phyloP scores from a whole-genome alignment of 2,888 invertebrate species.

The Drosophila niveifrons region DNA sequence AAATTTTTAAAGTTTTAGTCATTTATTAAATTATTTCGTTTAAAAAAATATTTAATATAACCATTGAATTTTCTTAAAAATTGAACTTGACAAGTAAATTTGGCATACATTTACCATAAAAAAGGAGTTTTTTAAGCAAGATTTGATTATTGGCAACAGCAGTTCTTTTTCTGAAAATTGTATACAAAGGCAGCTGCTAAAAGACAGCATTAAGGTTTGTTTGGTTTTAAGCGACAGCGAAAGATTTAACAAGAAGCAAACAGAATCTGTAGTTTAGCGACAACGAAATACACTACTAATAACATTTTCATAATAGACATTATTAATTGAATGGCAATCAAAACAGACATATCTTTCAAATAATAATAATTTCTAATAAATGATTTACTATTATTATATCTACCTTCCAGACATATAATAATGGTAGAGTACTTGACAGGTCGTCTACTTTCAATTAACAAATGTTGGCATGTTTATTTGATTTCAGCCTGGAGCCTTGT shows the following conservation, averaged over 20 bases:
- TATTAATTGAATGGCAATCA: not conserved
- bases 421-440: not conserved
- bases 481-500: constrained; percentile 28
- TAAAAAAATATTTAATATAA: too few species aligned
- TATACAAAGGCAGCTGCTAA: constrained; percentile 49
- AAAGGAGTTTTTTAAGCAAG: not conserved
- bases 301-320: not conserved
- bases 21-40: too few species aligned
- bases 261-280: not conserved
- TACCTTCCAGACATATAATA: not conserved
- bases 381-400: too few species aligned
- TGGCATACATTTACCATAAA: not conserved
- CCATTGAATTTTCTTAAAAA: not conserved
- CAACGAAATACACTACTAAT: constrained; percentile 20
- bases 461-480: constrained; percentile 10
- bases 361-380: too few species aligned
- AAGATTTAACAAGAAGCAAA: constrained; percentile 47
- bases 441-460: not conserved
- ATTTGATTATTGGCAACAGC: not conserved
- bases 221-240: constrained; percentile 47
- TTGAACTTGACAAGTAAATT: not conserved
- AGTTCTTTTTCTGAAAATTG: constrained; percentile 4
- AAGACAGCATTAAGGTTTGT: constrained; percentile 52
- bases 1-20: too few species aligned
- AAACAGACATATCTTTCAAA: not conserved